Evolutionary conservation across 2,888 invertebrate genomes (phyloP).

Genomic region (Julus scandinavius): DNA sequence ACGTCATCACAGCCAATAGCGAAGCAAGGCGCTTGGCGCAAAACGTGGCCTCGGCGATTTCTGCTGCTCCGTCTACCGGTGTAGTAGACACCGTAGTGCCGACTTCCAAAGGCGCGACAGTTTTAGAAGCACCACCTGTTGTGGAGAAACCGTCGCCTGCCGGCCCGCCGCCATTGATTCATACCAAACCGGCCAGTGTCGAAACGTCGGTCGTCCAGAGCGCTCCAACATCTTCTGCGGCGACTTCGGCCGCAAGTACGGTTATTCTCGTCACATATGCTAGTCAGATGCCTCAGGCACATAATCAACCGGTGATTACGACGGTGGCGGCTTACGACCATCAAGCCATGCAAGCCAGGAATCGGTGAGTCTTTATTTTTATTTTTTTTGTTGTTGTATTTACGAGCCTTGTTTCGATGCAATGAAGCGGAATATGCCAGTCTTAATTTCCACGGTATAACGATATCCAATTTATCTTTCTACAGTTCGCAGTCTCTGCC

Average conservation of each 20-base stretch:
- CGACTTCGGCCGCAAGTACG: neutral
- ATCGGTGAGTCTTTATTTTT: neutral
- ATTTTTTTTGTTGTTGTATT: no score
- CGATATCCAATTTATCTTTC: neutral
- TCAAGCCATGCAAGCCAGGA: neutral
- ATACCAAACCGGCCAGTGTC: conserved; percentile 35
- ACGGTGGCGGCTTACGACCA: neutral
- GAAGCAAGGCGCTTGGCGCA: conserved; percentile 42
- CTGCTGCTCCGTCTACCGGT: conserved; percentile 44
- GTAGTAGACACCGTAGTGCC: neutral
- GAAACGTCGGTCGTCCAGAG: conserved; percentile 49
- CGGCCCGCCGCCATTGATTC: conserved; percentile 49
- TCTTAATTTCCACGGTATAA: neutral
- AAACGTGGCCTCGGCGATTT: neutral
- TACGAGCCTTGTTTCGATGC: no score
- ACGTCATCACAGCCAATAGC: conserved; percentile 56
- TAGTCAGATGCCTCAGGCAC: conserved; percentile 1
- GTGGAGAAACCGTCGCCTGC: neutral
- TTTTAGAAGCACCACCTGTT: neutral
- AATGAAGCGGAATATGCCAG: neutral
- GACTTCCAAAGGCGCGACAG: neutral
- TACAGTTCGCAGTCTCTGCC: conserved; percentile 57
- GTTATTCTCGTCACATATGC: neutral
- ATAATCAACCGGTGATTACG: neutral
- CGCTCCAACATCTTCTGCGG: neutral